Evolutionary conservation across 2,113 vertebrate species (phyloP), one percentile per base, ranked within the genome.

Genomic region (Calypte anna): DNA sequence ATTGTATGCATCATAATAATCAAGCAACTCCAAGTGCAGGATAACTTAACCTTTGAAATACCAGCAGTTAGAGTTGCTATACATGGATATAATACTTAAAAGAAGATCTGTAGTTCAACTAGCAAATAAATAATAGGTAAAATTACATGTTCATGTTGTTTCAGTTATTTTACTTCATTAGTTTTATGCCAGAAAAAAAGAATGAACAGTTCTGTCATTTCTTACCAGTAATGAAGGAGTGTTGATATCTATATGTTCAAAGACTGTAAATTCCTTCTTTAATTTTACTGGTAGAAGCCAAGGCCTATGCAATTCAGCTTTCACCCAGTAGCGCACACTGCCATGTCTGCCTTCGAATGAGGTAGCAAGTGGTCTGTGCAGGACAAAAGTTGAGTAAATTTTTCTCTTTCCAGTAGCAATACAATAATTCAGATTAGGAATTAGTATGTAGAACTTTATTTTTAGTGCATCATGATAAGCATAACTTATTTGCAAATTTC

Each of bases 251-350:
- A 99, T 99, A 98, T 99, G 99, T 97, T 99, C 99, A 98, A 99
- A 99, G 98, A 99, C 99, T 95, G 99, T 99, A 98, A 99, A 99
- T 99, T 99, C 99, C 98, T 99, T 99, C 99, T 99, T 99, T 98
- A 99, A 99, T 98, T 99, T 99, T 99, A 99, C 98, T 97, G 99
- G 99, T 97, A 99, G 98, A 96, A 99, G 93, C 99, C 99, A 99
- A 95, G 99, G 99, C 98, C 99, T 99, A 98, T 99, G 99, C 97
- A 99, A 98, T 97, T 99, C 99, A 44, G 99, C 99, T 98, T 99
- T 99, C 92, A 99, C 99, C 99, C 99, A 99, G 97, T 99, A 99
- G 87, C 99, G 99, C 97, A 99, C 99, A 97, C 99, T 99, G 98
- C 99, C 99, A 96, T 99, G 99, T 98, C 99, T 99, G 98, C 99